These are phyloP conservation scores for Augiades crinisus DNA, from an alignment of 2,888 invertebrate species.

Conservation along the genomic window DNA sequence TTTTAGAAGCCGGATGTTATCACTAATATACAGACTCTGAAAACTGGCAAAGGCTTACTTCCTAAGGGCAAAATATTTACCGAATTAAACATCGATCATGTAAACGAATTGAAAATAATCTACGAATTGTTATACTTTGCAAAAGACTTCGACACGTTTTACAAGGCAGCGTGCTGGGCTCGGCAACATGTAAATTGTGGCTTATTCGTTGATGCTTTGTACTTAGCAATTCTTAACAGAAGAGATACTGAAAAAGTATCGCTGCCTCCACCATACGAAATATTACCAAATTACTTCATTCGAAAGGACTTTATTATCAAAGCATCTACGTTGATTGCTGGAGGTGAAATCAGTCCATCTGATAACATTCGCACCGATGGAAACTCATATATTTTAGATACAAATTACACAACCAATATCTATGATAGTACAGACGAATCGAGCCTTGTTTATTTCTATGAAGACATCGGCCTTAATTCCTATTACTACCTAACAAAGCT, in stretches of 20 bases:
- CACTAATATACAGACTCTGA: conserved; percentile 48
- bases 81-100: conserved; percentile 56
- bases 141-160: conserved; percentile 81
- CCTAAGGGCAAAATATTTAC: conserved; percentile 64
- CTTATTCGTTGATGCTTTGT: conserved; percentile 82
- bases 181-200: conserved; percentile 84
- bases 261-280: conserved; percentile 85
- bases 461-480: conserved; percentile 85
- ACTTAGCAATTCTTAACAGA: conserved; percentile 80
- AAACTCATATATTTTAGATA: conserved; percentile 58
- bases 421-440: conserved; percentile 74
- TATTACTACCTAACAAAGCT: conserved; percentile 82
- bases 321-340: conserved; percentile 53
- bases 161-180: conserved; percentile 80
- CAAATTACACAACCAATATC: conserved; percentile 64
- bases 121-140: conserved; percentile 79
- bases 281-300: conserved; percentile 85
- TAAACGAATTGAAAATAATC: conserved; percentile 54
- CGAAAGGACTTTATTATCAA: conserved; percentile 81
- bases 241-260: conserved; percentile 80
- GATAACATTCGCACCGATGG: conserved; percentile 58
- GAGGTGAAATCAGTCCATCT: conserved; percentile 45
- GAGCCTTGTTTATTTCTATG: conserved; percentile 85
- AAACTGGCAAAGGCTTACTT: conserved; percentile 48
- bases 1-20: conserved; percentile 53